Conservation (phyloP, 37 sponge, comb jelly and placozoan genomes). For the Haliclona indistincta region DNA sequence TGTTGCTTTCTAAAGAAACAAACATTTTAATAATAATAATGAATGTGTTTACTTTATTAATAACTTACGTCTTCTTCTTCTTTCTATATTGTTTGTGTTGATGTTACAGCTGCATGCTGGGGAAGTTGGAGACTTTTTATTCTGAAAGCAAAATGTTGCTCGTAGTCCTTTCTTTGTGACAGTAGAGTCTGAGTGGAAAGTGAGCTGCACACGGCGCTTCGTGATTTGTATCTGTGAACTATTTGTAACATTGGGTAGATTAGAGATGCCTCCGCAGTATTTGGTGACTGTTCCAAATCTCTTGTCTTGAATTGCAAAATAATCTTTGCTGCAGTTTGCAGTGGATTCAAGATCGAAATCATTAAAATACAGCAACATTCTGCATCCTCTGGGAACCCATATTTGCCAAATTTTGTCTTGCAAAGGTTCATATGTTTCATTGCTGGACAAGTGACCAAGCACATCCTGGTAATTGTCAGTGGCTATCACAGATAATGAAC, state of each 20-base stretch:
- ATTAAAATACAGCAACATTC: constrained; percentile 31
- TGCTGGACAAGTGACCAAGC: constrained; percentile 2
- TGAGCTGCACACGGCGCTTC: constrained; percentile 43
- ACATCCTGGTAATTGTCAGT: no score
- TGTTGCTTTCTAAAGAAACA: background rate
- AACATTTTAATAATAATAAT: background rate
- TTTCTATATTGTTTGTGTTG: background rate
- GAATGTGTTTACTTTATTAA: background rate
- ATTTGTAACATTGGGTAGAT: background rate
- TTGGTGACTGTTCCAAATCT: constrained; percentile 14
- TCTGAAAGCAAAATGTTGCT: constrained; percentile 37
- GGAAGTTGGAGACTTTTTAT: background rate
- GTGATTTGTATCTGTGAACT: constrained; percentile 12
- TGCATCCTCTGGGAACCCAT: constrained; percentile 35
- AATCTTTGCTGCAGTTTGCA: constrained; percentile 34
- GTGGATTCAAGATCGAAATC: constrained; percentile 42
- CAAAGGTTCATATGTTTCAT: background rate
- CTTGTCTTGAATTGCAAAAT: constrained; percentile 54
- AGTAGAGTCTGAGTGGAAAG: constrained; percentile 38
- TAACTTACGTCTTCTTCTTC: background rate
- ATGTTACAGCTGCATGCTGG: constrained; percentile 16
- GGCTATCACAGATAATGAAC: no score
- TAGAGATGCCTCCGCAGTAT: constrained; percentile 23
- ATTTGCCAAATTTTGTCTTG: constrained; percentile 65
- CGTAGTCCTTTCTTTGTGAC: constrained; percentile 13